Evolutionary conservation across 2,797 vertebrate species (phyloP).

Genomic region (Microhierax caerulescens): DNA sequence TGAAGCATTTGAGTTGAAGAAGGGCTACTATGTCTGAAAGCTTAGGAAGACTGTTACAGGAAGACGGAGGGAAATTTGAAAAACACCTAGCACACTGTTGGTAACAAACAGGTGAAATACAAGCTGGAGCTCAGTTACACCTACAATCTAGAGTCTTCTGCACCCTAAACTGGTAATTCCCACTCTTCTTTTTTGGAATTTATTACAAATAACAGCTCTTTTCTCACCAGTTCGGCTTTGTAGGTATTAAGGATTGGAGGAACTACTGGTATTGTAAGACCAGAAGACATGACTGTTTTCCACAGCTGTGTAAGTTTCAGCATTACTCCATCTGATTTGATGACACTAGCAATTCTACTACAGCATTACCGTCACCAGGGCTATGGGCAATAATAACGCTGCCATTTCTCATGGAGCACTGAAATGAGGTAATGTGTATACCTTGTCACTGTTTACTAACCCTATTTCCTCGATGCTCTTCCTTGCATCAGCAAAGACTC

Average conservation of each 20-base stretch:
- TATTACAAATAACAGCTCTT: not conserved
- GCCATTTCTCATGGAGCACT: not conserved
- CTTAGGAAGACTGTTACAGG: not conserved
- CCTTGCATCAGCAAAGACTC: not conserved
- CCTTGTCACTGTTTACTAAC: not conserved
- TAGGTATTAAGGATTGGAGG: not conserved
- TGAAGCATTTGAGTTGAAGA: not conserved
- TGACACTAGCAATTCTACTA: not conserved
- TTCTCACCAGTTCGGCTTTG: not conserved
- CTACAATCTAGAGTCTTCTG: not conserved
- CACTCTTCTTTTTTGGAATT: not conserved
- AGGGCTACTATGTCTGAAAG: not conserved
- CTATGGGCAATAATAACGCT: not conserved
- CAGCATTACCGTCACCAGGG: not conserved
- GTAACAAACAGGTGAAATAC: not conserved
- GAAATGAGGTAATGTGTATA: not conserved
- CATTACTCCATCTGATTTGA: not conserved
- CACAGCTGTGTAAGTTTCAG: not conserved
- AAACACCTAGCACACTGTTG: fast-evolving
- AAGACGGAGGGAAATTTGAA: not conserved
- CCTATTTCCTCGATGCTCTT: not conserved
- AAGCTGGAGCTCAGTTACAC: not conserved
- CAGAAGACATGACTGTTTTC: not conserved
- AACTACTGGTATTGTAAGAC: not conserved
- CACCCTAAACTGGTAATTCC: not conserved